Percentiles rank a stretch among this genome's conserved stretches.
phyloP scores from a whole-genome alignment of 2,113 vertebrate species.

The Spermophilus dauricus region DNA sequence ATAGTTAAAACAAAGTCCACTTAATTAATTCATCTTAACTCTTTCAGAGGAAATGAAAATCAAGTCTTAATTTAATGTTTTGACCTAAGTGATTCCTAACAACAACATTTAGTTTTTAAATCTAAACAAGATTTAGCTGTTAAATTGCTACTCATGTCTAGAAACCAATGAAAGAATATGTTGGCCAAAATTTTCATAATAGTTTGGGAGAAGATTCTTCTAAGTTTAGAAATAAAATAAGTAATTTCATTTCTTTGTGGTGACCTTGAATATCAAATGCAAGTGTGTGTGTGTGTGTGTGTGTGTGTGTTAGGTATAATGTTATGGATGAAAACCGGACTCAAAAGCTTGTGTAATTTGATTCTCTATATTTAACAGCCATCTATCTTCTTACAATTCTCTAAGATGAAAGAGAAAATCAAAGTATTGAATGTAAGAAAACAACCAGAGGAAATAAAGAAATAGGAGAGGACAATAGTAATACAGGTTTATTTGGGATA shows the following conservation, averaged over 20 bases:
- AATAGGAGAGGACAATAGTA: too few relatives aligned
- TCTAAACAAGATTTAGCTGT: neutral
- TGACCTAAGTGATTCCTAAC: neutral
- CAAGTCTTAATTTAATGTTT: neutral
- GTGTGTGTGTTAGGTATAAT: neutral
- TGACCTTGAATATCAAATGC: neutral
- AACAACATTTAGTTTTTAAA: constrained; percentile 13
- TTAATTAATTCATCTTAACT: neutral
- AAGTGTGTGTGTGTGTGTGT: neutral
- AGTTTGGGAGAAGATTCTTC: neutral
- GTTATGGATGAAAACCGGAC: neutral
- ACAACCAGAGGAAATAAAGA: too few relatives aligned
- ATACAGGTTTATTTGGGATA: too few relatives aligned
- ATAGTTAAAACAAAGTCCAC: neutral
- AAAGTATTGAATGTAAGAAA: neutral
- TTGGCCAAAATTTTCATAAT: neutral
- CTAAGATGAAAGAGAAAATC: neutral
- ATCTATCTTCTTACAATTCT: neutral
- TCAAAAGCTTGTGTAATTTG: neutral
- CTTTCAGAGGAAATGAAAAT: neutral
- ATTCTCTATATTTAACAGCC: neutral
- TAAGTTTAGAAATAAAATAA: neutral
- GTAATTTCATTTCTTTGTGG: neutral
- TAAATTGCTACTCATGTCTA: neutral
- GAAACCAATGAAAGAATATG: neutral